Conservation (phyloP, 2,797 vertebrate species). For the Kryptolebias ocellatus region DNA sequence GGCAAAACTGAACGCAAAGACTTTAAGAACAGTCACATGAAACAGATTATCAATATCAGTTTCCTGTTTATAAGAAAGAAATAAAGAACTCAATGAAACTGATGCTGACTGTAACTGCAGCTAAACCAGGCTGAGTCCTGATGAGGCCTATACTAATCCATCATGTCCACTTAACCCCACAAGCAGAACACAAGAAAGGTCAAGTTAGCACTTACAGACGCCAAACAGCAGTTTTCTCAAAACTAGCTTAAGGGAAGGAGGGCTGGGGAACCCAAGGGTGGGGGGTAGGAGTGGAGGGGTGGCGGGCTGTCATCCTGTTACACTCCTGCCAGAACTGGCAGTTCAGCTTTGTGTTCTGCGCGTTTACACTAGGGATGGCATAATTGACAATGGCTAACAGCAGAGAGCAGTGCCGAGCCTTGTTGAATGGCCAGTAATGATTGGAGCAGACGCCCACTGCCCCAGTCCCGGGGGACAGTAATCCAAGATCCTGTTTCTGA, state of each 20-base stretch:
- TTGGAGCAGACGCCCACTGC: slow-evolving; percentile 87
- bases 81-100: slow-evolving; percentile 42
- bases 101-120: slow-evolving; percentile 50
- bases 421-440: slow-evolving; percentile 89
- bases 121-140: slow-evolving; percentile 61
- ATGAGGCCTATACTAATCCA: slow-evolving; percentile 72
- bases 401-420: slow-evolving; percentile 84
- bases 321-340: slow-evolving; percentile 85
- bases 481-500: slow-evolving; percentile 90
- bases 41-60: slow-evolving; percentile 27
- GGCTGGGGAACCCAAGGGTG: slow-evolving; percentile 71
- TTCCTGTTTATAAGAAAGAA: slow-evolving; percentile 28
- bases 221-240: slow-evolving; percentile 73
- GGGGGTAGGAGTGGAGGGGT: slow-evolving; percentile 48
- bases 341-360: slow-evolving; percentile 85
- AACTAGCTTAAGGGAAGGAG: slow-evolving; percentile 75
- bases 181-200: slow-evolving; percentile 69
- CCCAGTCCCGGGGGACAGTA: slow-evolving; percentile 83
- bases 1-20: slow-evolving; percentile 1
- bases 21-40: slow-evolving; percentile 7
- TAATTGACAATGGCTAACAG: slow-evolving; percentile 90
- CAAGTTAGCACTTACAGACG: slow-evolving; percentile 66
- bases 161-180: slow-evolving; percentile 79
- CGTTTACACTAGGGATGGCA: slow-evolving; percentile 87
- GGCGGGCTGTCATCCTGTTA: slow-evolving; percentile 82